These are phyloP conservation scores for Taxidea taxus DNA, from an alignment of 2,113 vertebrate genomes.

Conservation along the genomic window DNA sequence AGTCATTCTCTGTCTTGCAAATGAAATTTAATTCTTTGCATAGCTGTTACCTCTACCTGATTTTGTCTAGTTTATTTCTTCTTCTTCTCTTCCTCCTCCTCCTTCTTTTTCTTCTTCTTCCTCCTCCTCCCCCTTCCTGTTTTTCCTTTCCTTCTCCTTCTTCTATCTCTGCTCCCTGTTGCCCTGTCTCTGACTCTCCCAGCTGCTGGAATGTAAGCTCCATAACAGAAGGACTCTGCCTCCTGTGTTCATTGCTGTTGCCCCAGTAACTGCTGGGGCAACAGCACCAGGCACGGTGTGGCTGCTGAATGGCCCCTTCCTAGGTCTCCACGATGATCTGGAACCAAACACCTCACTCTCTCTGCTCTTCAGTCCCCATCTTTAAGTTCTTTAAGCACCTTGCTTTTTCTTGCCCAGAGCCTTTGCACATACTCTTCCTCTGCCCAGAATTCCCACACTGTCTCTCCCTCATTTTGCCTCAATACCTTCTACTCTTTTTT, in stretches of 20 bases:
- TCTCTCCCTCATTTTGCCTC: neutral
- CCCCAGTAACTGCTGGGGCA: too few relatives aligned
- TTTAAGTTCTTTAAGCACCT: neutral
- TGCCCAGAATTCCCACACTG: neutral
- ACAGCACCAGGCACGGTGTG: neutral
- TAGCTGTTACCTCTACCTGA: neutral
- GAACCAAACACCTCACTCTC: neutral
- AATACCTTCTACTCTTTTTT: neutral
- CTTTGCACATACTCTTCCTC: neutral
- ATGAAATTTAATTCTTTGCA: neutral
- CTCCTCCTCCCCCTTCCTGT: too few relatives aligned
- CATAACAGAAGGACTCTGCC: neutral
- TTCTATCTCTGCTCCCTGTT: neutral
- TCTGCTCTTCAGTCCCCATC: neutral
- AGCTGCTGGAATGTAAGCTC: neutral
- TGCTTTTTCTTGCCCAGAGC: neutral
- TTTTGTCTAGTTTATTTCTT: neutral
- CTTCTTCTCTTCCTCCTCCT: too few relatives aligned
- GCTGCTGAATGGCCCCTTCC: neutral
- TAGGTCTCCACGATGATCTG: neutral
- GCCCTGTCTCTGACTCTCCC: neutral
- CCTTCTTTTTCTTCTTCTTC: neutral
- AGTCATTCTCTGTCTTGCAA: neutral
- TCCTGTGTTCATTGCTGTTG: rapidly evolving
- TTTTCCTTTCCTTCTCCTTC: neutral